These are phyloP conservation scores for Dolichopus griseipennis DNA, from an alignment of 2,888 invertebrate species.

Conservation along the genomic window DNA sequence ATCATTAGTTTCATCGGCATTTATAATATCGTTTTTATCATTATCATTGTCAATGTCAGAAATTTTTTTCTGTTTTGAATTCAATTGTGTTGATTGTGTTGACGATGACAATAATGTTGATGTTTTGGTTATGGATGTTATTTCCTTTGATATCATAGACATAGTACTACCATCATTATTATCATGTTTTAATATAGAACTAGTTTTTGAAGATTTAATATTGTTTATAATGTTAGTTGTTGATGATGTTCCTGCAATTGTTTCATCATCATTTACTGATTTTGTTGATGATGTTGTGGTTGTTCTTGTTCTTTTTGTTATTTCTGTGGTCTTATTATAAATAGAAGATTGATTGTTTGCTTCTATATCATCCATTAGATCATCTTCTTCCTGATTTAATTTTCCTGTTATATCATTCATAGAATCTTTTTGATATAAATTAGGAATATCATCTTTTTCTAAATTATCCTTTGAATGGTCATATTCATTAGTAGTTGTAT, in stretches of 20 bases:
- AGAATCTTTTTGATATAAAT: background rate
- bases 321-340: conserved; percentile 1
- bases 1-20: conserved; percentile 11
- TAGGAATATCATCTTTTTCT: background rate
- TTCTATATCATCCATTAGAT: too few species aligned
- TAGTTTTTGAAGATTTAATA: too few species aligned
- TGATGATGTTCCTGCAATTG: too few species aligned
- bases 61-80: conserved; percentile 18
- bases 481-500: background rate
- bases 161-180: too few species aligned
- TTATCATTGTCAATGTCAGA: conserved; percentile 7
- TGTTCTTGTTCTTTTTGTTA: background rate
- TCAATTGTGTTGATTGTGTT: background rate
- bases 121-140: background rate
- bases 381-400: too few species aligned
- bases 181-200: too few species aligned
- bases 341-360: background rate
- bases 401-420: background rate
- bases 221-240: too few species aligned
- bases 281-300: too few species aligned
- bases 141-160: background rate
- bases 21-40: too few species aligned
- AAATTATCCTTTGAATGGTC: background rate
- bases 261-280: too few species aligned
- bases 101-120: background rate